Base-by-base conservation (phyloP, 35 echinoderm and acorn worm genomes). In the Apostichopus japonicus region DNA sequence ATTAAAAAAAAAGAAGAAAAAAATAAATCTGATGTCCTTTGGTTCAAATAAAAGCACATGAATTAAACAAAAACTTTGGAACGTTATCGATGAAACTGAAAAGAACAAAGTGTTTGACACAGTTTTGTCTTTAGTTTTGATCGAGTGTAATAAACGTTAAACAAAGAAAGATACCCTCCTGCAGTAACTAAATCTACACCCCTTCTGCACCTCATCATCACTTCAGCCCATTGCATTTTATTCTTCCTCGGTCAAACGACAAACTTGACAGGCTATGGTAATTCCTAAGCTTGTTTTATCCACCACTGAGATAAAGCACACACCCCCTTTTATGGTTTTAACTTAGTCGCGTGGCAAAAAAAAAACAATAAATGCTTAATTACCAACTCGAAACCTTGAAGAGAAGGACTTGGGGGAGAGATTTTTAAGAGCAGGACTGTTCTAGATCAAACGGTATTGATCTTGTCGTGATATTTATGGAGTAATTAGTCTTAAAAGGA, bases 401-500 rank as follows among this genome's bases (percentile, higher is more conserved):
- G 71, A 75, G 71, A 75, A 75, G 16, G 16, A 21, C 71, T 75
- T 23, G 17, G 21, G 6, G 21, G 17, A 75, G 71, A 44, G 71
- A 19, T 19, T 15, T 75, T 75, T 75, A 75, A 75, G 21, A 75
- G 15, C 22, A 58, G 54, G 81, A 57, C 81, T 84, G 81, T n/a
- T 15, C 7, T 57, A 54, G 21, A 55, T 84, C 81, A 84, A 44
- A 84, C 53, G 13, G 56, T 58, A 84, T 58, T 58, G 54, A 57
- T 51, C 54, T 58, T 21, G 5, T 84, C 54, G 81, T 19, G 22
- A 84, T 84, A 84, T 84, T 84, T 84, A 57, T 84, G 81, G 57
- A 56, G 24, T 84, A 56, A 84, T 84, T 84, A 84, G 81, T 58
- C 54, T 84, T 84, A 84, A 84, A 84, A 84, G 81, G 81, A 22